phyloP scores from a whole-genome alignment of 2,113 vertebrate genomes.

The Semnopithecus entellus region DNA sequence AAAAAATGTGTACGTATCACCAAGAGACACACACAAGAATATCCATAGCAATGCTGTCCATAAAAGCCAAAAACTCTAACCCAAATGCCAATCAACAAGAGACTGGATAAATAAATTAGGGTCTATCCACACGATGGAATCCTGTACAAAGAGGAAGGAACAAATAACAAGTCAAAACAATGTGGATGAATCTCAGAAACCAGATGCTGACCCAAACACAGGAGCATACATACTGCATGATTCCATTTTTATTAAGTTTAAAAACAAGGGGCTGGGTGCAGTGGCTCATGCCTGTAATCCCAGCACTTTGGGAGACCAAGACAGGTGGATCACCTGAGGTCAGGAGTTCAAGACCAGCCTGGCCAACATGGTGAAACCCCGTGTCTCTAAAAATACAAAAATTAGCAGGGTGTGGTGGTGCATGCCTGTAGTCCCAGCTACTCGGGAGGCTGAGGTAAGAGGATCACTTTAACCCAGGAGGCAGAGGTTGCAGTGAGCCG shows the following conservation, averaged over 20 bases:
- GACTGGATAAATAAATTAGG: background rate
- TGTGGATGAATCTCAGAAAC: background rate
- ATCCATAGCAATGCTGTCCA: background rate
- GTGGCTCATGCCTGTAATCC: no score
- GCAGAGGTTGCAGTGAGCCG: no score
- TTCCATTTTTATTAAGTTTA: background rate
- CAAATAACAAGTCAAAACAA: background rate
- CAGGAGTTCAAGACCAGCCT: no score
- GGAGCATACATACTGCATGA: fast-evolving
- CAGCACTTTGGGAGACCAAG: no score
- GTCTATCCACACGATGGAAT: background rate
- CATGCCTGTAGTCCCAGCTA: no score
- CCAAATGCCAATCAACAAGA: background rate
- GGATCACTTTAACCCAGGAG: no score
- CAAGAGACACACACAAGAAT: background rate
- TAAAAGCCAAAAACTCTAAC: background rate
- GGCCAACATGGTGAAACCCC: no score
- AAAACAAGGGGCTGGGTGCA: background rate
- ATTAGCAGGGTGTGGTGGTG: no score
- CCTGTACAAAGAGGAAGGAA: background rate
- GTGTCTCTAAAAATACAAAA: no score
- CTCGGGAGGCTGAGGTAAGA: no score
- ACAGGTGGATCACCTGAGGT: no score
- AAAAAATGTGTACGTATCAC: no score
- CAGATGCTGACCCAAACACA: background rate